phyloP scores from a whole-genome alignment of 2,888 invertebrate genomes.

The Megastigmus dorsalis region DNA sequence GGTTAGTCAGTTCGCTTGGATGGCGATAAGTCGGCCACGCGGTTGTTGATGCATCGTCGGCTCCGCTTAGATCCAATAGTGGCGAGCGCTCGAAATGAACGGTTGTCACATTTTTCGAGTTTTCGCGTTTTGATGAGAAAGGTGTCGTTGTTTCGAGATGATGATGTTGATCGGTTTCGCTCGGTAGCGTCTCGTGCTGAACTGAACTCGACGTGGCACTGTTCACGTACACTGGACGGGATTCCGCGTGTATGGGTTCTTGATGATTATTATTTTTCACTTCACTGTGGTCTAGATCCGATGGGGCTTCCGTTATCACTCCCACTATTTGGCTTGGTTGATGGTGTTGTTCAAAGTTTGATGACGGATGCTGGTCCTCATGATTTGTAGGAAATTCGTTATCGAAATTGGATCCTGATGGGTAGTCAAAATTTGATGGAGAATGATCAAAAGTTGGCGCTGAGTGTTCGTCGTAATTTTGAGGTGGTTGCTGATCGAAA shows the following conservation, averaged over 20 bases:
- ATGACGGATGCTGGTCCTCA: conserved; percentile 9
- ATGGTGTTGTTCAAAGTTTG: conserved; percentile 31
- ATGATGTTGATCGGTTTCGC: not conserved
- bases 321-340: conserved; percentile 32
- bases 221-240: conserved; percentile 37
- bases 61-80: conserved; percentile 78
- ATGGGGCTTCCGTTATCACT: conserved; percentile 15
- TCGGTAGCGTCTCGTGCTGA: not conserved
- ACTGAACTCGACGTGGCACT: conserved; percentile 4
- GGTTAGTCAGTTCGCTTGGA: not conserved
- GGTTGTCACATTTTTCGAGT: not conserved
- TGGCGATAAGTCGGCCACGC: not conserved
- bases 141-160: not conserved
- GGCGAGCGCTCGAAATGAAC: conserved; percentile 82
- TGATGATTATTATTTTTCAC: not conserved
- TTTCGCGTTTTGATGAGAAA: not conserved
- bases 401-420: not conserved
- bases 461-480: too few species aligned
- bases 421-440: not conserved
- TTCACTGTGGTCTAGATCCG: not conserved
- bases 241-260: conserved; percentile 44
- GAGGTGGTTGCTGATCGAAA: not conserved
- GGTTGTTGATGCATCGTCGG: conserved; percentile 24
- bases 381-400: not conserved
- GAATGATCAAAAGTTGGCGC: not conserved